Conservation (phyloP, 2,888 invertebrate species). For the Criorhina ranunculi region DNA sequence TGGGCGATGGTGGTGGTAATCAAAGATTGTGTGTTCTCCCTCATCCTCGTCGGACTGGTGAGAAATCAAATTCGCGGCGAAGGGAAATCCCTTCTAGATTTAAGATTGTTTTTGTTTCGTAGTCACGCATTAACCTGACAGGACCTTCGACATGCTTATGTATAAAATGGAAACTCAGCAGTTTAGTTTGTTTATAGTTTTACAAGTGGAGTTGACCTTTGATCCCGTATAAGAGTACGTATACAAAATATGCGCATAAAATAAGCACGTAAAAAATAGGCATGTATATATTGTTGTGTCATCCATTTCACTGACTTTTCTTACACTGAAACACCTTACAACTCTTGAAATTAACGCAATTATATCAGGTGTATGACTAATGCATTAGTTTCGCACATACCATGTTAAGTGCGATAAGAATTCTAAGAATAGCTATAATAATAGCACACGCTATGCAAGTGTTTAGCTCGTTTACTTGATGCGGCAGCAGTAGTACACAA, state of each 20-base stretch:
- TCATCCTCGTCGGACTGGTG: background rate
- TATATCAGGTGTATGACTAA: conserved; percentile 62
- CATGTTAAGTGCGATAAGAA: conserved; percentile 45
- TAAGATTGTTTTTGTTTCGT: conserved; percentile 42
- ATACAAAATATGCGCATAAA: conserved; percentile 25
- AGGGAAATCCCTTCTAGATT: conserved; percentile 23
- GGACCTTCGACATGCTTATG: conserved; percentile 34
- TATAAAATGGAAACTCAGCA: conserved; percentile 20
- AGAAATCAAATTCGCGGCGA: background rate
- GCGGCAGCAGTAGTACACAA: conserved; percentile 12
- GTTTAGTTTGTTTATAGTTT: conserved; percentile 24
- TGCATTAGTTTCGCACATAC: conserved; percentile 60
- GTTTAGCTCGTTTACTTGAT: conserved; percentile 28
- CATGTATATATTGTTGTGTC: background rate
- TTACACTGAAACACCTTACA: conserved; percentile 30
- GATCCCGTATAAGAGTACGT: background rate
- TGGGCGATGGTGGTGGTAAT: conserved; percentile 26
- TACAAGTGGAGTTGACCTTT: conserved; percentile 46
- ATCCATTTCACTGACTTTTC: conserved; percentile 34
- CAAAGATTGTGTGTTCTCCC: conserved; percentile 15
- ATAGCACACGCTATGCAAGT: conserved; percentile 41
- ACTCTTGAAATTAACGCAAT: conserved; percentile 45
- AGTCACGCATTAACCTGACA: conserved; percentile 53
- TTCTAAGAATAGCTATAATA: conserved; percentile 61
- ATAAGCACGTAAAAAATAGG: background rate